These are phyloP conservation scores for Bovichtus diacanthus DNA, from an alignment of 2,797 vertebrate species.

Conservation along the genomic window DNA sequence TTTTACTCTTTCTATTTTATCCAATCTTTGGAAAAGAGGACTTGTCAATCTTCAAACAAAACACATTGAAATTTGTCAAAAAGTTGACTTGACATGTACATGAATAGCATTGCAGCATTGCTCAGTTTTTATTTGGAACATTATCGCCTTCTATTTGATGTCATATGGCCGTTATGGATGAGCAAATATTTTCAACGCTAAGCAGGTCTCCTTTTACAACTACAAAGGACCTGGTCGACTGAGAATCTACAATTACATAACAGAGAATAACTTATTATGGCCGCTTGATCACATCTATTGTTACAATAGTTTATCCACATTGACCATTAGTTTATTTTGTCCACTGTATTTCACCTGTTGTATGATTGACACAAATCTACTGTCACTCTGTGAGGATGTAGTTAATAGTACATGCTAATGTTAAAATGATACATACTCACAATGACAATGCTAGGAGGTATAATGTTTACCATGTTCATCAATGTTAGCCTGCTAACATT, in stretches of 20 bases:
- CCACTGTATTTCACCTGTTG: neutral
- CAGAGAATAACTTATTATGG: neutral
- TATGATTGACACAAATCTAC: neutral
- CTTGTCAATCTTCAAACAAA: neutral
- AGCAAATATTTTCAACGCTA: neutral
- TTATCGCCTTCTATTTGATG: no score
- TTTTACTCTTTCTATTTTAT: neutral
- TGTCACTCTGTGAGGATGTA: neutral
- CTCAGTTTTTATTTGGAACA: conserved; percentile 1
- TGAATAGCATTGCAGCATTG: neutral
- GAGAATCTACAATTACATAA: neutral
- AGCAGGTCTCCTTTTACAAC: neutral
- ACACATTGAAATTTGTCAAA: neutral
- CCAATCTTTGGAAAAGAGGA: neutral
- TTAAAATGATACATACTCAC: neutral
- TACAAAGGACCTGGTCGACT: neutral
- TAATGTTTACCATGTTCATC: neutral
- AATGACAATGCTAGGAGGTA: neutral
- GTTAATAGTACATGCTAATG: neutral
- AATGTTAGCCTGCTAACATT: neutral
- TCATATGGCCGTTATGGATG: neutral
- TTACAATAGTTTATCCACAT: neutral
- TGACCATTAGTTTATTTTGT: neutral
- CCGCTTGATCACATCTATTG: neutral
- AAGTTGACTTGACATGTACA: neutral